Base-by-base conservation (phyloP, 2,113 vertebrate species). In the Gopherus flavomarginatus region DNA sequence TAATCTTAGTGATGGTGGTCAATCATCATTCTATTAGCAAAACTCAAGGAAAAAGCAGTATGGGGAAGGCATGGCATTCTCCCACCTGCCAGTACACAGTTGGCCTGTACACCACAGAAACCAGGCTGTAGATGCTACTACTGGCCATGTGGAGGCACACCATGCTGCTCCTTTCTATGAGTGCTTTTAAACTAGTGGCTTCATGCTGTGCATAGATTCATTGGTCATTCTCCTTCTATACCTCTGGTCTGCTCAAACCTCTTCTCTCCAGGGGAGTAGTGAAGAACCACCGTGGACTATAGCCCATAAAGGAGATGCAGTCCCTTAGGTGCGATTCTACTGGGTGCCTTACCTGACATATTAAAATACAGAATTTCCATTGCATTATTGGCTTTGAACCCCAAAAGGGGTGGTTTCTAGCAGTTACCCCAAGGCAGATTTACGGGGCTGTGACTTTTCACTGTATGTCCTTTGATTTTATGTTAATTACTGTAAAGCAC, bases 401-500 rank as follows among this genome's bases (percentile, higher is more conserved):
- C 54, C 53, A 50, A 53, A 95, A 77, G 87, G 83, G 59, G 59
- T 2, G 0, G 91, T 79, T 53, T 54, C 29, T 31, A 90, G 38
- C 38, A 22, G 57, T 42, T 81, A 78, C 19, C 81, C 44, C 47
- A 88, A 22, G 26, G 26, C 72, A 83, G 62, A 83, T 97, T 95
- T 90, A 91, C 92, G 57, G 21, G 82, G 38, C 16, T 89, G 50
- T 35, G 80, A 22, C 22, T 57, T 75, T 53, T 88, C 81, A 7
- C 56, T 96, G 77, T 26, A 85, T 93, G 47, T 86, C 62, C 35
- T 94, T 96, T 44, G 57, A 57, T 96, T 92, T 94, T 90, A 95
- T 94, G 96, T 96, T 90, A 96, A 94, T 97, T 94, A 59, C 92
- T 91, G 35, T 5, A 79, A 92, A 90, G 47, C 69, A 83, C 29